Percentiles rank a stretch among this genome's conserved stretches.
Evolutionary conservation across 2,888 invertebrate species (phyloP).

Genomic region (Diploptera punctata): DNA sequence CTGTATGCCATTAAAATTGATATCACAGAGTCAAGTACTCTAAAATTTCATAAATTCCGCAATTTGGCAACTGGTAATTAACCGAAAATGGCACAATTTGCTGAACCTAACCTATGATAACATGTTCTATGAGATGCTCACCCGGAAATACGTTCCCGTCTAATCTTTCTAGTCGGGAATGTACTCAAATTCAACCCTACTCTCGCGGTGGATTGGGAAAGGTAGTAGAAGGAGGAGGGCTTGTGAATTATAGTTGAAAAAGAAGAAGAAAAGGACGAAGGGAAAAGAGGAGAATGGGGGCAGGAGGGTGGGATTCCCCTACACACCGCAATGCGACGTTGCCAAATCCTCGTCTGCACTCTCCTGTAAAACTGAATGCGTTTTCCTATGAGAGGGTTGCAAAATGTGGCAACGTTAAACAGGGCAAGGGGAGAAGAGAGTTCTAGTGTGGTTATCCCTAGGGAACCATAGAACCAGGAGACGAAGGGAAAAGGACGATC

Average conservation of each 20-base stretch:
- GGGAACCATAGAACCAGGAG: constrained; percentile 28
- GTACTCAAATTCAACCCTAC: constrained; percentile 17
- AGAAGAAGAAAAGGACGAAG: constrained; percentile 23
- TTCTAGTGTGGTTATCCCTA: constrained; percentile 16
- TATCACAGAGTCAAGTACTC: too few relatives aligned
- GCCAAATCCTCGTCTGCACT: constrained; percentile 29
- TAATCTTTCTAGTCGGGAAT: constrained; percentile 18
- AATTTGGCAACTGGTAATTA: too few relatives aligned
- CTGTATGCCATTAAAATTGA: too few relatives aligned
- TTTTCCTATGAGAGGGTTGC: not conserved
- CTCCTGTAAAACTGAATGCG: not conserved
- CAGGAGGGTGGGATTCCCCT: constrained; percentile 27
- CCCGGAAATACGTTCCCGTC: not conserved
- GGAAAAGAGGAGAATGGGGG: not conserved
- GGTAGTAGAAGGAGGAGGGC: not conserved
- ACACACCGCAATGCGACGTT: constrained; percentile 31
- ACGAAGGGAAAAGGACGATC: constrained; percentile 23
- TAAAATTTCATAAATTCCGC: too few relatives aligned
- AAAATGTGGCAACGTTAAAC: constrained; percentile 21
- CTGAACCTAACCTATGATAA: too few relatives aligned
- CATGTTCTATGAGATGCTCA: too few relatives aligned
- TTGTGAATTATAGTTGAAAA: constrained; percentile 28
- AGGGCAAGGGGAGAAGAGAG: not conserved
- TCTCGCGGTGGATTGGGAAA: constrained; percentile 4
- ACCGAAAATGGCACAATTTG: too few relatives aligned